Evolutionary conservation across 2,888 invertebrate genomes (phyloP), one percentile per base, ranked within the genome.

Genomic region (Macaria liturata): DNA sequence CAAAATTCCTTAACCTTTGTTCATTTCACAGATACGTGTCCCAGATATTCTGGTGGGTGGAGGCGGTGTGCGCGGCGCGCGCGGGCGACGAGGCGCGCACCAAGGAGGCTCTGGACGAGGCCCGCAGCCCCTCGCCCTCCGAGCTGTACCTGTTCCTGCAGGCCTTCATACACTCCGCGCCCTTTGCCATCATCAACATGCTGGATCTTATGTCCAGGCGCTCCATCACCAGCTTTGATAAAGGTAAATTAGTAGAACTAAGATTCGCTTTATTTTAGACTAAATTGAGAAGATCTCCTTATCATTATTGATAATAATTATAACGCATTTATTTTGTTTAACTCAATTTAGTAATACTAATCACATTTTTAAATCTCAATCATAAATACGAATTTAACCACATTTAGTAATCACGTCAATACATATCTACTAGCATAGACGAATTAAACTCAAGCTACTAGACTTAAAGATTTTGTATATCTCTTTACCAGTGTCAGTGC

Each of bases 71-170:
- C 69, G 93, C 93, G 39, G 78, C 87, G 8, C 78, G 91, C 44
- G 83, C 73, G 3, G 78, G 83, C 7, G 94, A 95, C 63, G 93
- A 94, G 44, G 89, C 91, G 43, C 93, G 94, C 61, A 93, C 93
- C 9, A 86, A 91, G 70, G 93, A 94, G 61, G 94, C 95, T 8
- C 76, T 96, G 47, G 72, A 84, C 6, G 85, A 91, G 57, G 94
- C 94, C 4, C 92, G 93, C 31, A 92, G 93, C 53, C 94, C 95
- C 1, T 94, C 95, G 31, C 93, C 94, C n/a, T 92, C 95, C 66
- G 96, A 97, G 76, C 85, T 96, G 39, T 96, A 96, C 75, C 92
- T 95, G 53, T 95, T 97, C 69, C 88, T 96, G 8, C 96, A 96
- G 80, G 95, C 96, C 2, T 96, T 95, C 83, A 86, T 95, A 7